These are phyloP conservation scores for Drosophila nr. medialis DNA, from an alignment of 2,888 invertebrate genomes.

Conservation along the genomic window DNA sequence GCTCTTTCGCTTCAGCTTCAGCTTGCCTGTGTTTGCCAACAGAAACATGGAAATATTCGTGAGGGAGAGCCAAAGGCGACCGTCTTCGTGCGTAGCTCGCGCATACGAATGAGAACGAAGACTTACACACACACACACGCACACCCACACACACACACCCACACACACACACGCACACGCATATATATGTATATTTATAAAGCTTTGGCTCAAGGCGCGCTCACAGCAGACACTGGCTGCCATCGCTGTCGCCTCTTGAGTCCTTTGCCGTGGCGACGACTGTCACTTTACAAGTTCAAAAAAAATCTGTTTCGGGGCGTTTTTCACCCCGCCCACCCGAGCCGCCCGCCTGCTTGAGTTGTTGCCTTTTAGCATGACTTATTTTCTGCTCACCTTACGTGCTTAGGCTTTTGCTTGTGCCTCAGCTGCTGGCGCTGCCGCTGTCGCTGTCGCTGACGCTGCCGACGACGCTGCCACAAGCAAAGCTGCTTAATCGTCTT, in stretches of 20 bases:
- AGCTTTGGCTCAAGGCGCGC: constrained; percentile 42
- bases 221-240: constrained; percentile 14
- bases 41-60: constrained; percentile 33
- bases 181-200: constrained; percentile 22
- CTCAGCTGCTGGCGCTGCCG: constrained; percentile 15
- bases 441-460: constrained; percentile 12
- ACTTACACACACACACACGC: background rate
- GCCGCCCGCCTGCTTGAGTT: constrained; percentile 17
- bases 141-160: background rate
- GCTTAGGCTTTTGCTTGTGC: constrained; percentile 25
- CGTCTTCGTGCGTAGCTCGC: constrained; percentile 54
- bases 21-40: constrained; percentile 69
- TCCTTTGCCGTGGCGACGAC: constrained; percentile 61
- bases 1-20: constrained; percentile 62
- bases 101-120: constrained; percentile 31
- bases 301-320: constrained; percentile 73
- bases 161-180: background rate
- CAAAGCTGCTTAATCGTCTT: constrained; percentile 74
- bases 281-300: constrained; percentile 75
- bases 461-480: constrained; percentile 31
- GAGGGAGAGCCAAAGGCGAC: constrained; percentile 26
- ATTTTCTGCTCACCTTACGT: constrained; percentile 73
- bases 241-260: constrained; percentile 41
- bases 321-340: constrained; percentile 30
- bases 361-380: constrained; percentile 72